These are phyloP conservation scores for Ophioderma brevispina DNA, from an alignment of 35 echinoderm and acorn worm species.

Conservation along the genomic window DNA sequence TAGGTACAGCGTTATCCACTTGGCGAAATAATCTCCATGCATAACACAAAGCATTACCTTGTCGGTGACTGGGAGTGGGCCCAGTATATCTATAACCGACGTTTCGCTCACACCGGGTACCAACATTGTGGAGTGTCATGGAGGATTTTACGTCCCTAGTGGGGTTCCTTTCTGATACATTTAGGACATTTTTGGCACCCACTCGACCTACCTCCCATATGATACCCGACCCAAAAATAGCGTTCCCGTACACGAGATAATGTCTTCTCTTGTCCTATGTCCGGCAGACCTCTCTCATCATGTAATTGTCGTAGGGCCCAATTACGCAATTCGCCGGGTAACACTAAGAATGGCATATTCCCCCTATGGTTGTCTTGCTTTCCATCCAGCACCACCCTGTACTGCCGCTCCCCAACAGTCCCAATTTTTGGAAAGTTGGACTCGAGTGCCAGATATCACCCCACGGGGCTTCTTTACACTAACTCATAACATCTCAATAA, in stretches of 20 bases:
- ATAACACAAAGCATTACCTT: too few species aligned
- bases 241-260: not conserved
- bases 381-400: too few species aligned
- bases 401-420: too few species aligned
- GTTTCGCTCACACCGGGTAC: constrained; percentile 26
- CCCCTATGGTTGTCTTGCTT: too few species aligned
- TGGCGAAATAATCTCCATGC: too few species aligned
- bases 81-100: constrained; percentile 54
- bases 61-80: constrained; percentile 37
- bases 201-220: not conserved
- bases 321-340: not conserved
- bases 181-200: not conserved
- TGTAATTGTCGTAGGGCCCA: constrained; percentile 7
- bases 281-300: not conserved
- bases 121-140: not conserved
- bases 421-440: too few species aligned
- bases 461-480: not conserved
- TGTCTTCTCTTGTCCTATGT: constrained; percentile 24
- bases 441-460: too few species aligned
- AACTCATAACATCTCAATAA: not conserved
- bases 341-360: not conserved
- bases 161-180: not conserved
- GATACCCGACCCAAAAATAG: constrained; percentile 26
- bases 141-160: not conserved
- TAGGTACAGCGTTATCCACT: too few species aligned